phyloP scores from a whole-genome alignment of 2,888 invertebrate genomes.

The Chrysolina oricalcia region DNA sequence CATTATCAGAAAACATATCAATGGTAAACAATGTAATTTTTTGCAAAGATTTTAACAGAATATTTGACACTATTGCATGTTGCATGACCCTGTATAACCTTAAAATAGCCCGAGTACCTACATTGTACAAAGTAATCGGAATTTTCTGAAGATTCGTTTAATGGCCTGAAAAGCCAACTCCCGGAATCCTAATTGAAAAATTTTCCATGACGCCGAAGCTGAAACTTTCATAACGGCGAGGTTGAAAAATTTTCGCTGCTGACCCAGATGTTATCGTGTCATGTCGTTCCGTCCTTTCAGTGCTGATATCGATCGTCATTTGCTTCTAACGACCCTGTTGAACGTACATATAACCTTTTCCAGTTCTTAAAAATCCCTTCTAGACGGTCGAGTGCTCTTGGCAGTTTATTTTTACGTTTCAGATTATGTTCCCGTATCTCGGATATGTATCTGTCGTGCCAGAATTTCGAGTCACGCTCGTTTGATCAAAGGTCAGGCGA shows the following conservation, averaged over 20 bases:
- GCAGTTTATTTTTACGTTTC: not conserved
- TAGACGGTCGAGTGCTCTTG: constrained; percentile 12
- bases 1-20: too few relatives aligned
- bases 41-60: too few relatives aligned
- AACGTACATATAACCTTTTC: constrained; percentile 33
- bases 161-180: not conserved
- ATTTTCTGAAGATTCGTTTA: not conserved
- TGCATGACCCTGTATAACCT: not conserved
- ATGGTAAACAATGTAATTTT: too few relatives aligned
- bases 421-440: not conserved
- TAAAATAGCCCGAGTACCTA: not conserved
- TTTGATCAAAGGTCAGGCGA: too few relatives aligned
- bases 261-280: constrained; percentile 41
- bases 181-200: constrained; percentile 22
- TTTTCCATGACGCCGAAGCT: not conserved
- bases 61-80: too few relatives aligned
- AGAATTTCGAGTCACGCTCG: not conserved
- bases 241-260: constrained; percentile 28
- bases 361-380: constrained; percentile 20
- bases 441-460: not conserved
- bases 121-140: not conserved
- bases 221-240: constrained; percentile 5
- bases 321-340: constrained; percentile 37
- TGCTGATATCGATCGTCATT: constrained; percentile 38
- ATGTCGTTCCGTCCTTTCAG: constrained; percentile 33